Evolutionary conservation across 2,797 vertebrate species (phyloP), one percentile per base, ranked within the genome.

Genomic region (Anisognathus igniventris): DNA sequence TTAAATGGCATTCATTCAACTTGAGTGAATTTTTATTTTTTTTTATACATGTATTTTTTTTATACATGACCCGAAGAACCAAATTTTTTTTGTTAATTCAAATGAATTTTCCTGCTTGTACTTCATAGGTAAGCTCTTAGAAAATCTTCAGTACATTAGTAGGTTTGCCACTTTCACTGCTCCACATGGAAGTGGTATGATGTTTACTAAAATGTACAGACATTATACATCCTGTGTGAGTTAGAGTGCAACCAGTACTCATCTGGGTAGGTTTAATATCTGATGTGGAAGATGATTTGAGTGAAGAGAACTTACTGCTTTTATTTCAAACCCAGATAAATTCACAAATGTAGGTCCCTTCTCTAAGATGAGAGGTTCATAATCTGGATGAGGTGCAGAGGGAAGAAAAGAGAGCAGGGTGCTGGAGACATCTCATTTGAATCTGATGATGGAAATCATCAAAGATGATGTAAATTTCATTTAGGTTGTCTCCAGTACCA

Each of bases 211-310:
- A 76, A 50, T 12, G 7, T 6, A 11, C 20, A n/a, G 35, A 37
- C 3, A 2, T 37, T 39, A 4, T 4, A 22, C 1, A 3, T 16
- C 14, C 25, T 23, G 0, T 24, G 6, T 45, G 44, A 10, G 22
- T 23, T 75, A 47, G 6, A 33, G 2, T 10, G 25, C 10, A 44
- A 23, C 25, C 28, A 16, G 22, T 37, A 20, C 8, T 8, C 2
- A 1, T 37, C 14, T 7, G 3, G 4, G 12, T 33, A 23, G 37
- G 4, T 65, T 37, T 75, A 24, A 20, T 61, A 18, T 15, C 45
- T 23, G 31, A 56, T 40, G 2, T 13, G 42, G 18, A 64, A 48
- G 33, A 33, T 31, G 1, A 62, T 54, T 48, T 61, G 27, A 42
- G 12, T 28, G 31, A 80, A 66, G 23, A 72, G 16, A 78, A 22